Evolutionary conservation across 2,797 vertebrate species (phyloP), one percentile per base, ranked within the genome.

Genomic region (Scolopax rusticola): DNA sequence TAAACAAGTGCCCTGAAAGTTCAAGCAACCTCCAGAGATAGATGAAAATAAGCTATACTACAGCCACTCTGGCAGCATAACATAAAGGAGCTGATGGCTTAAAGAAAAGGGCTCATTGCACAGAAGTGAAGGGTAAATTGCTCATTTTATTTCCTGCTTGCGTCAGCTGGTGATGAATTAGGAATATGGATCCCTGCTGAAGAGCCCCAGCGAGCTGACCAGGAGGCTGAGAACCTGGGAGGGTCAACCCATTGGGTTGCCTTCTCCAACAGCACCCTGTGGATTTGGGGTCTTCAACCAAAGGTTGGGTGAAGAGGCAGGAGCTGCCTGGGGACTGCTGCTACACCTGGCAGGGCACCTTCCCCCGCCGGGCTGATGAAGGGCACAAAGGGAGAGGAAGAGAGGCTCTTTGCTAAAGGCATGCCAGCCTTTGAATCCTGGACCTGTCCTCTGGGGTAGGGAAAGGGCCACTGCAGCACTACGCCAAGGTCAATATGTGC

Each of bases 1-100:
- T 93, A 79, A 95, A 87, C 77, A 84, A 96, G 93, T 56, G 82
- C 64, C 69, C 79, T 89, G 70, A 94, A 97, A 96, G 98, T 98
- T 97, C 96, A 96, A 92, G 89, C 32, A 11, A 97, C 50, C 83
- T 96, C 94, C 97, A 97, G 95, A 97, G 97, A 95, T 90, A 90
- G 96, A 97, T 96, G 96, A 98, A 98, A 98, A 98, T 97, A 98
- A 97, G 98, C 96, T 87, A 95, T 87, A 95, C 97, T 97, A 96
- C 77, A 92, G 97, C 96, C 94, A 94, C 94, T 97, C 96, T 32
- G 97, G 98, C 98, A 90, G 87, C 87, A 84, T 95, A 93, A 98
- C 98, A 98, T 98, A 98, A 98, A 98, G 96, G 95, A 91, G 74
- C 86, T 89, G 86, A 45, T 74, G 95, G 95, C 96, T 97, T 97